Evolutionary conservation across 2,888 invertebrate species (phyloP).

Genomic region (Hyposoter dolosus): DNA sequence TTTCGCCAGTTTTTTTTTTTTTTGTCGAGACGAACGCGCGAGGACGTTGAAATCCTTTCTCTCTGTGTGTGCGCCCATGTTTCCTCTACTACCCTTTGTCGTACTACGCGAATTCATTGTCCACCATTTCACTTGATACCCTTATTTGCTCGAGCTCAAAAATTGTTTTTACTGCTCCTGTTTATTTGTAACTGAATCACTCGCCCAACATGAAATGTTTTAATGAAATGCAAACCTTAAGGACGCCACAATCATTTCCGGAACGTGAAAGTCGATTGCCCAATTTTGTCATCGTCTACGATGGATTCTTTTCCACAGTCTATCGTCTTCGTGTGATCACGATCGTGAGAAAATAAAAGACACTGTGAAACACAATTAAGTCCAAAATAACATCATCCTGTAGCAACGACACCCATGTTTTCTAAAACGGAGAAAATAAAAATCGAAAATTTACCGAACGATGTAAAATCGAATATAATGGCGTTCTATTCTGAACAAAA

Average conservation of each 20-base stretch:
- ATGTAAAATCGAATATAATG: too few relatives aligned
- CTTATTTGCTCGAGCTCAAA: constrained; percentile 35
- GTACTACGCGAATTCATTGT: constrained; percentile 36
- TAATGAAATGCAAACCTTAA: neutral
- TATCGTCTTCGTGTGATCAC: neutral
- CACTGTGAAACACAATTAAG: too few relatives aligned
- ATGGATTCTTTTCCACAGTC: too few relatives aligned
- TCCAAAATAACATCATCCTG: too few relatives aligned
- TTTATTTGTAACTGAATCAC: constrained; percentile 36
- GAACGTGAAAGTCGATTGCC: neutral
- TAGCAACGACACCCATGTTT: too few relatives aligned
- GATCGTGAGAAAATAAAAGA: neutral
- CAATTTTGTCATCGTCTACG: neutral
- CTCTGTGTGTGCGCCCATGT: neutral
- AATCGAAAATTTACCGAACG: too few relatives aligned
- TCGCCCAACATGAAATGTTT: neutral
- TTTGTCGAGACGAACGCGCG: neutral
- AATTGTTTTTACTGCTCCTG: constrained; percentile 31
- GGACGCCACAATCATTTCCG: constrained; percentile 20
- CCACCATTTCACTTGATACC: constrained; percentile 11
- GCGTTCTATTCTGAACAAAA: too few relatives aligned
- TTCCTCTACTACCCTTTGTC: constrained; percentile 12
- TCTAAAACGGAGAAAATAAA: too few relatives aligned
- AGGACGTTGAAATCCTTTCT: constrained; percentile 6
- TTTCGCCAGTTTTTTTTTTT: constrained; percentile 20